Base-by-base conservation (phyloP, 1,140 invertebrate species). In the Babylonia areolata region DNA sequence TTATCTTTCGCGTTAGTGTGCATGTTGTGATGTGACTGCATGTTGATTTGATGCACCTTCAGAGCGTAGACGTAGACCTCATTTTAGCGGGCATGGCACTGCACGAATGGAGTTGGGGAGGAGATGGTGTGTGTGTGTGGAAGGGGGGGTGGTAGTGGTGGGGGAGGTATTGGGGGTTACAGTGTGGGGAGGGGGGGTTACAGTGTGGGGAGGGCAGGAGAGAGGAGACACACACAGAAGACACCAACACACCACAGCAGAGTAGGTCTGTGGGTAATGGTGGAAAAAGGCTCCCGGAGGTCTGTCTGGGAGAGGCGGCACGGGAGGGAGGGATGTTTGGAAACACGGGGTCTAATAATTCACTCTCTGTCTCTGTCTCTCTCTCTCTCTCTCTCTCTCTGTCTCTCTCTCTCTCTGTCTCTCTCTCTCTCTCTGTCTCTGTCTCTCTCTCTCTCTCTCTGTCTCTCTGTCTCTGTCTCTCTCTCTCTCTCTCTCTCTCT, bases 361-460 rank as follows among this genome's bases (percentile, higher is more conserved):
- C 58, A 0, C 58, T 6, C 58, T 69, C 58, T 69, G 0, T 69
- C 58, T 69, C 58, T 69, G 0, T 69, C 58, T 69, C 58, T 69
- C 58, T 69, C 58, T 69, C 58, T 69, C 58, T 69, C 58, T 69
- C 58, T 69, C 58, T 31, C n/a, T 31, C 58, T 69, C 58, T 69
- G 15, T 69, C 58, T 69, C 58, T 69, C 58, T 69, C 58, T 69
- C 58, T 69, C 58, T 20, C 58, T 28, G 58, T 23, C 58, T 23
- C 23, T 64, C 58, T 23, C 58, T 69, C 58, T 28, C 23, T n/a
- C 23, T 31, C 58, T 23, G 6, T 31, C 58, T 0, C 58, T 6
- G 15, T 31, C 58, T 69, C 23, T 69, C 58, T 69, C 58, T 69
- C 23, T 28, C 58, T 20, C 58, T 69, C 58, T 69, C 0, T 69